Evolutionary conservation across 2,797 vertebrate species (phyloP).

Genomic region (Mustela erminea): DNA sequence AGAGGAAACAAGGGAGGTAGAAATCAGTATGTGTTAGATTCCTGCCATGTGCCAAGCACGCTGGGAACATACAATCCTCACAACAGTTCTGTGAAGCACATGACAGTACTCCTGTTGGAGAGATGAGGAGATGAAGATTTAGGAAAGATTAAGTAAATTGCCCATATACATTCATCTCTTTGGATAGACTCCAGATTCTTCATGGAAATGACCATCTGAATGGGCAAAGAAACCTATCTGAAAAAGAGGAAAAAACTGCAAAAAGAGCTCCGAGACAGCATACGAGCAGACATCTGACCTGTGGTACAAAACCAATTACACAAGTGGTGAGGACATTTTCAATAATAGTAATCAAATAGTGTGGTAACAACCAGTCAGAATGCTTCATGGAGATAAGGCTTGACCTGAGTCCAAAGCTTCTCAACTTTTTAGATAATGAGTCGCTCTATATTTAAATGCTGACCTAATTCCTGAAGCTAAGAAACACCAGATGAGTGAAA

Average conservation of each 20-base stretch:
- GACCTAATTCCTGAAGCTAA: constrained; percentile 84
- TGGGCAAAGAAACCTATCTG: background rate
- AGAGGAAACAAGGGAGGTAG: background rate
- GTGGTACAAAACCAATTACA: background rate
- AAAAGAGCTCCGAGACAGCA: background rate
- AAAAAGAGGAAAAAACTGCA: background rate
- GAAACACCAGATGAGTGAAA: constrained; percentile 60
- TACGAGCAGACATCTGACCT: background rate
- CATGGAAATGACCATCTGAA: background rate
- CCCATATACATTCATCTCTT: background rate
- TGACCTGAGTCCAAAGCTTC: constrained; percentile 47
- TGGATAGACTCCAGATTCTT: background rate
- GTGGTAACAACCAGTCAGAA: background rate
- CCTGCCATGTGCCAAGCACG: background rate
- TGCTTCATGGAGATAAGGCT: background rate
- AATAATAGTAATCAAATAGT: background rate
- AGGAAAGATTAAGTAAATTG: background rate
- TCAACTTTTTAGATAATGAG: constrained; percentile 57
- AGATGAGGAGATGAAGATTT: background rate
- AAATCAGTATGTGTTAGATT: background rate
- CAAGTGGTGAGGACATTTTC: background rate
- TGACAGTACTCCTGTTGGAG: background rate
- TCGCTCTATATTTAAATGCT: constrained; percentile 80
- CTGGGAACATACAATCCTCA: background rate
- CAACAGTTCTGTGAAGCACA: background rate